Percentiles rank a stretch among this genome's conserved stretches.
These are phyloP conservation scores for Tethya wilhelma DNA, from an alignment of 37 sponge, comb jelly and placozoan genomes.

Conservation along the genomic window DNA sequence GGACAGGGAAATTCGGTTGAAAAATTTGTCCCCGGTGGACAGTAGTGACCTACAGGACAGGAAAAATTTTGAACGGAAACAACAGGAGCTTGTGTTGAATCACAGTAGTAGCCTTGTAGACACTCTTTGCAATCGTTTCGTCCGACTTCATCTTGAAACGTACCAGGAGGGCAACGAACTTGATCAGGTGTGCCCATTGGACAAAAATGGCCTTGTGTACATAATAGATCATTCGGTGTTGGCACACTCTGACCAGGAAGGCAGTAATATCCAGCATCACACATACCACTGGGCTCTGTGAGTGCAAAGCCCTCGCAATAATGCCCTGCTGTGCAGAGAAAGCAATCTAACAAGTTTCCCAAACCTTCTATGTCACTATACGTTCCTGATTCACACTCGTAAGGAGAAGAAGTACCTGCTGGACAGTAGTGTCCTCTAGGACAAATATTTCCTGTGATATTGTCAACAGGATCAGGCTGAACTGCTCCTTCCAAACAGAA, in stretches of 20 bases:
- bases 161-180: not conserved
- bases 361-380: not conserved
- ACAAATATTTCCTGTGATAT: not conserved
- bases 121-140: not conserved
- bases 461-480: not conserved
- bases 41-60: not conserved
- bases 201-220: conserved; percentile 3
- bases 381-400: not conserved
- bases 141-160: not conserved
- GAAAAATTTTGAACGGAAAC: not conserved
- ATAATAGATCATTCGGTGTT: not conserved
- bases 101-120: not conserved
- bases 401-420: not conserved
- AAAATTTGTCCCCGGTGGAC: not conserved
- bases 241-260: not conserved
- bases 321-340: not conserved
- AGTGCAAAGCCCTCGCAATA: not conserved
- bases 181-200: not conserved
- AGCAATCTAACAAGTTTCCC: not conserved
- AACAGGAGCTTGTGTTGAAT: not conserved
- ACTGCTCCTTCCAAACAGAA: not conserved
- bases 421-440: conserved; percentile 9
- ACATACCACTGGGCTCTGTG: not conserved
- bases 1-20: not conserved
- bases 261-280: not conserved